Percentiles rank a stretch among this genome's conserved stretches.
These are phyloP conservation scores for Megalops atlanticus DNA, from an alignment of 2,113 vertebrate species.

Conservation along the genomic window DNA sequence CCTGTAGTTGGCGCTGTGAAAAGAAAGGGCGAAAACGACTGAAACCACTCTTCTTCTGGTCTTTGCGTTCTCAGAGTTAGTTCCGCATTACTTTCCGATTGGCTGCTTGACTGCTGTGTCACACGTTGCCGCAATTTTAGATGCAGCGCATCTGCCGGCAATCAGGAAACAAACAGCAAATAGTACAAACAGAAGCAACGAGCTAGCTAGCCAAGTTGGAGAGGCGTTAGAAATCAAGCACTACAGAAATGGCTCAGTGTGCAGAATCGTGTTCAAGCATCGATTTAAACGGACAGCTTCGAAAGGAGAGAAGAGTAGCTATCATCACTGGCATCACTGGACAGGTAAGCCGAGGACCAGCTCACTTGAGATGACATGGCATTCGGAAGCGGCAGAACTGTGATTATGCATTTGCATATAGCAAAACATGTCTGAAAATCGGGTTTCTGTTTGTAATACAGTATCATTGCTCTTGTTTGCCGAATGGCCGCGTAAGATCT, in stretches of 20 bases:
- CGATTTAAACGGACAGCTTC: background rate
- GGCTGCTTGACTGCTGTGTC: constrained; percentile 14
- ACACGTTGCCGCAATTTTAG: constrained; percentile 12
- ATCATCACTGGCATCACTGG: constrained; percentile 37
- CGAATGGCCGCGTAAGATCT: too few species aligned
- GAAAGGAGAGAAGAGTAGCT: constrained; percentile 20
- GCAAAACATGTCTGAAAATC: too few species aligned
- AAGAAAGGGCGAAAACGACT: background rate
- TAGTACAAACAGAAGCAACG: background rate
- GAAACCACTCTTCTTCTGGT: background rate
- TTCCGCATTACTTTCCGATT: constrained; percentile 7
- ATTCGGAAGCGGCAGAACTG: background rate
- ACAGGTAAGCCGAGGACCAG: constrained; percentile 19
- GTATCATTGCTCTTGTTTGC: too few species aligned
- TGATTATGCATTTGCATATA: too few species aligned
- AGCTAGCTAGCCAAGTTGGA: background rate
- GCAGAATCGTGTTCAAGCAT: constrained; percentile 16
- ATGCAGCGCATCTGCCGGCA: background rate
- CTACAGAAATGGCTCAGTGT: constrained; percentile 18
- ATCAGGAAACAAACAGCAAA: background rate
- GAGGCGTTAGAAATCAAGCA: background rate
- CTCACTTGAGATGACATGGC: background rate
- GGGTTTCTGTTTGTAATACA: too few species aligned
- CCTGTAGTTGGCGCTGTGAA: constrained; percentile 33
- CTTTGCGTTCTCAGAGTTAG: background rate